These are phyloP conservation scores for Tipula vernalis DNA, from an alignment of 2,888 invertebrate species.

Conservation along the genomic window DNA sequence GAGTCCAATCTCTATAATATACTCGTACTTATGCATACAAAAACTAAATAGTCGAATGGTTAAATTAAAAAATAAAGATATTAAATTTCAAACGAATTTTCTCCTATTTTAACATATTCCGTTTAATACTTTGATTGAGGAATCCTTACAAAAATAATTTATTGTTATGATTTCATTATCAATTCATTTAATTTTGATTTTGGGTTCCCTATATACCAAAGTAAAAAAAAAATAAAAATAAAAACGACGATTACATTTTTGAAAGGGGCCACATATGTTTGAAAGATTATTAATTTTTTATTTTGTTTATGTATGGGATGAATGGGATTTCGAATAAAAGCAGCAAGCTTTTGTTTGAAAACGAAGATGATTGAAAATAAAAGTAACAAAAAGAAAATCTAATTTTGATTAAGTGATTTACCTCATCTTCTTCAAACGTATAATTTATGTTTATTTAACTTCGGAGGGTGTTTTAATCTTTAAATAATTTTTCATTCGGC, in stretches of 20 bases:
- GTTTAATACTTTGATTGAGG: background rate
- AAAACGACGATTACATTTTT: background rate
- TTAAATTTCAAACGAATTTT: constrained; percentile 6
- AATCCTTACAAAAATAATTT: constrained; percentile 7
- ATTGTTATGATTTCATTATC: background rate
- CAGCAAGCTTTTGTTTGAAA: background rate
- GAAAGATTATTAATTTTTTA: background rate
- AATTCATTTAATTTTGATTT: background rate
- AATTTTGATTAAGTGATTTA: background rate
- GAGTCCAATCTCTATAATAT: background rate
- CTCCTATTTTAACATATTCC: background rate
- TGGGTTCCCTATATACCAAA: background rate
- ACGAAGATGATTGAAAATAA: background rate
- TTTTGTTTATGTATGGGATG: background rate
- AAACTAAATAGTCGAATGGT: background rate
- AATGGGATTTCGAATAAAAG: background rate
- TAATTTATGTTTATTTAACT: background rate
- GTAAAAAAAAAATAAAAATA: background rate
- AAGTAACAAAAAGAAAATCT: background rate
- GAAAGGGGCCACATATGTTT: constrained; percentile 6
- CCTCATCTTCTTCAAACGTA: background rate
- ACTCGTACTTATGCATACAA: background rate
- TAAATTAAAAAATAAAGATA: background rate
- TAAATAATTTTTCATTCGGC: background rate
- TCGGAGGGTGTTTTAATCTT: background rate